Evolutionary conservation across 2,888 invertebrate genomes (phyloP).

Genomic region (Mechanitis mazaeus): DNA sequence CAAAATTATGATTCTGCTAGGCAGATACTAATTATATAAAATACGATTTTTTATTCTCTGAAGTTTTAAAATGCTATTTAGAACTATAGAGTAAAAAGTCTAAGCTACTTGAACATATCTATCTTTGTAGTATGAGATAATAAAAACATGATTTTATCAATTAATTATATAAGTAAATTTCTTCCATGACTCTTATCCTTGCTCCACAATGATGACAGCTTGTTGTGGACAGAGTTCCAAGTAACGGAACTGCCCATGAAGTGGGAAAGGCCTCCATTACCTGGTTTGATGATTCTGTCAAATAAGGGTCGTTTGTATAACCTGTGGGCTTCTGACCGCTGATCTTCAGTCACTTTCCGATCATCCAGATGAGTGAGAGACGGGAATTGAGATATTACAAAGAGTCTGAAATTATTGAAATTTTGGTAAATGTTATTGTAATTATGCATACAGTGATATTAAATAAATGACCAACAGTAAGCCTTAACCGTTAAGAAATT

Average conservation of each 20-base stretch:
- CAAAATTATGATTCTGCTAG: too few relatives aligned
- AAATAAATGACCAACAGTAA: too few relatives aligned
- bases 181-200: conserved; percentile 45
- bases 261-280: conserved; percentile 45
- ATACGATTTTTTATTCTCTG: too few relatives aligned
- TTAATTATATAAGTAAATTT: conserved; percentile 40
- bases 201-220: conserved; percentile 44
- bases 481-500: too few relatives aligned
- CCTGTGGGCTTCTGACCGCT: conserved; percentile 78
- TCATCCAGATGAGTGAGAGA: conserved; percentile 83
- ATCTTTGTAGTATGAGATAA: background rate
- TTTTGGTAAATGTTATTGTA: too few relatives aligned
- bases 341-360: conserved; percentile 79
- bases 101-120: background rate
- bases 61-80: too few relatives aligned
- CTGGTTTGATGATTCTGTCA: conserved; percentile 61
- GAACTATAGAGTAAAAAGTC: too few relatives aligned
- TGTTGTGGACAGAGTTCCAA: conserved; percentile 53
- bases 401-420: conserved; percentile 73
- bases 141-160: background rate
- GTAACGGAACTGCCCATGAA: conserved; percentile 49
- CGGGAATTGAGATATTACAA: conserved; percentile 84
- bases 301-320: conserved; percentile 79
- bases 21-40: too few relatives aligned
- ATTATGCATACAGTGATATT: too few relatives aligned